Evolutionary conservation across 2,113 vertebrate species (phyloP).

Genomic region (Hydrochoerus hydrochaeris): DNA sequence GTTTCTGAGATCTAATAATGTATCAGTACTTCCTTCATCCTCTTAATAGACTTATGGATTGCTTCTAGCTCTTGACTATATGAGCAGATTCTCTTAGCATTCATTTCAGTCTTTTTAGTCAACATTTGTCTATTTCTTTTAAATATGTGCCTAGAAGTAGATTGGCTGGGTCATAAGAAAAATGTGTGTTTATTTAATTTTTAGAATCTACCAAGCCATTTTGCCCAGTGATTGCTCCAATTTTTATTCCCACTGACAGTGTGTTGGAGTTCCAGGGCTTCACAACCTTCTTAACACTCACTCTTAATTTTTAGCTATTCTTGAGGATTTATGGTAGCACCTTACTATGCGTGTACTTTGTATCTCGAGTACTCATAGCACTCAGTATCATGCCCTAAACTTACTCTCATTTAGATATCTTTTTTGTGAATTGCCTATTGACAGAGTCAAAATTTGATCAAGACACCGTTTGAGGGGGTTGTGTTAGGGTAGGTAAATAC

Average conservation of each 20-base stretch:
- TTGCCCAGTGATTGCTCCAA: background rate
- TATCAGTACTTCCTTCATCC: background rate
- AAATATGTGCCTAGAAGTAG: background rate
- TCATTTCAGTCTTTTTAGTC: background rate
- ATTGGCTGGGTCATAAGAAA: background rate
- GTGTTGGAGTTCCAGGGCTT: background rate
- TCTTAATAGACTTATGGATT: slow-evolving; percentile 6
- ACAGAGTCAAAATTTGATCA: background rate
- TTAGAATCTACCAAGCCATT: background rate
- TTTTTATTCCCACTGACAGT: background rate
- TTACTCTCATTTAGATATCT: background rate
- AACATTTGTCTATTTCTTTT: background rate
- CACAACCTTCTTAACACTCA: background rate
- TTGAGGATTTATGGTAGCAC: background rate
- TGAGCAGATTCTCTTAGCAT: background rate
- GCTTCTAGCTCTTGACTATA: background rate
- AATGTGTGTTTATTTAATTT: background rate
- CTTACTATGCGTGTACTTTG: background rate
- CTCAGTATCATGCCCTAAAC: background rate
- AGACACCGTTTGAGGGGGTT: background rate
- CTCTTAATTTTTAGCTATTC: background rate
- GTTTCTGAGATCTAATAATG: background rate
- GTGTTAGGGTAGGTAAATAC: background rate
- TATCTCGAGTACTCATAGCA: background rate
- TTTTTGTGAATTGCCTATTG: background rate